Base-by-base conservation (phyloP, 2,797 vertebrate genomes). In the Phalloptychus januarius region DNA sequence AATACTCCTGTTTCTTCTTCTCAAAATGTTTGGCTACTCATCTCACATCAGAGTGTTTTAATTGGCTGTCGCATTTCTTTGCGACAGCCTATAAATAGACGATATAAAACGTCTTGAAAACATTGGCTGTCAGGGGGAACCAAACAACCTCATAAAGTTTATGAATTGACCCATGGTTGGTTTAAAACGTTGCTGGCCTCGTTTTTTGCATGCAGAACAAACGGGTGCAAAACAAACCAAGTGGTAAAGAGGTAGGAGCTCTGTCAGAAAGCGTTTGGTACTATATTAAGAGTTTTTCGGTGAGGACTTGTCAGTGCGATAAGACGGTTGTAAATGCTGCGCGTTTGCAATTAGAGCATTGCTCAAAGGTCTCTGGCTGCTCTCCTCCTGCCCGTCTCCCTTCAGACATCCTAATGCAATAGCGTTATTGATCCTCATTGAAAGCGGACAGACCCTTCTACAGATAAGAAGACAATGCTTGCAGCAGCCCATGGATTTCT, bases 391-490 rank as follows among this genome's bases (percentile, higher is more conserved):
- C 45, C 46, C 50, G 71, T 63, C 54, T 67, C 56, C 75, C 81
- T 75, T 90, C 88, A 90, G 90, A 91, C 88, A 88, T 86, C 86
- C 83, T 90, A 90, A 93, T 92, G 86, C 77, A 71, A 71, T 45
- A 71, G 40, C n/a, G 45, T 45, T 76, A 91, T 93, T 61, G 94
- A 94, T 91, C 83, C 44, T 36, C 79, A 84, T 85, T 86, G 83
- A 88, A 86, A 91, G 85, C 83, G 85, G 84, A 91, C 88, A 87
- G 84, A 85, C 83, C 74, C 83, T 74, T 86, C 79, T 74, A 71
- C 75, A 91, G 88, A 89, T 90, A 87, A 86, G 84, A 89, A 93
- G 88, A 93, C 93, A 93, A 94, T 93, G 90, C 90, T 87, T 80
- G 79, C 81, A 89, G 90, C 75, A n/a, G 69, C 88, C 73, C 83